Evolutionary conservation across 2,113 vertebrate genomes (phyloP).

Genomic region (Machaerirhynchus nigripectus): DNA sequence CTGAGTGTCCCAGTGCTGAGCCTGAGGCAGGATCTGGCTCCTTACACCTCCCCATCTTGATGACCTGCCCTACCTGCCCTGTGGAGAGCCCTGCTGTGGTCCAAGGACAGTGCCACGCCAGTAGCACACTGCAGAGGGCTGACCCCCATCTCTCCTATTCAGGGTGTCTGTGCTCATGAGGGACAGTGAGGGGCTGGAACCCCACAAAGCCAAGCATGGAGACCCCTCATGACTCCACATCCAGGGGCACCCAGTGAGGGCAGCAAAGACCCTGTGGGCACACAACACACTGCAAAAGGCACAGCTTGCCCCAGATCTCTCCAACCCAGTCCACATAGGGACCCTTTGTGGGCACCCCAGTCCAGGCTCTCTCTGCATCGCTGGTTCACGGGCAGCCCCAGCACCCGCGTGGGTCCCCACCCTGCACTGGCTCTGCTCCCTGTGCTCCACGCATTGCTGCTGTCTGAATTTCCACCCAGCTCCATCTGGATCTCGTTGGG

Average conservation of each 20-base stretch:
- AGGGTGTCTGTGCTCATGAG: rapidly evolving
- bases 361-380: neutral
- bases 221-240: neutral
- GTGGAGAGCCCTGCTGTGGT: neutral
- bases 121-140: neutral
- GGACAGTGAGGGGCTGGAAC: neutral
- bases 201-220: neutral
- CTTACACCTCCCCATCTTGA: neutral
- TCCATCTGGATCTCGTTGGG: constrained; percentile 19
- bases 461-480: constrained; percentile 26
- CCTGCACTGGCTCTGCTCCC: neutral
- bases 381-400: rapidly evolving
- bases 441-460: rapidly evolving
- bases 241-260: rapidly evolving
- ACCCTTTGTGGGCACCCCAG: neutral
- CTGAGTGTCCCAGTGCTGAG: neutral
- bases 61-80: neutral
- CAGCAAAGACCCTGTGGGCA: neutral
- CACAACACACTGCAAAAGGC: neutral
- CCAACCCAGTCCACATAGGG: neutral
- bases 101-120: neutral
- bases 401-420: neutral
- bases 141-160: neutral
- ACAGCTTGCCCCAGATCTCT: neutral
- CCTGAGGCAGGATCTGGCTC: neutral